Evolutionary conservation across 1,140 invertebrate species (phyloP).

Genomic region (Drosophila tristis): DNA sequence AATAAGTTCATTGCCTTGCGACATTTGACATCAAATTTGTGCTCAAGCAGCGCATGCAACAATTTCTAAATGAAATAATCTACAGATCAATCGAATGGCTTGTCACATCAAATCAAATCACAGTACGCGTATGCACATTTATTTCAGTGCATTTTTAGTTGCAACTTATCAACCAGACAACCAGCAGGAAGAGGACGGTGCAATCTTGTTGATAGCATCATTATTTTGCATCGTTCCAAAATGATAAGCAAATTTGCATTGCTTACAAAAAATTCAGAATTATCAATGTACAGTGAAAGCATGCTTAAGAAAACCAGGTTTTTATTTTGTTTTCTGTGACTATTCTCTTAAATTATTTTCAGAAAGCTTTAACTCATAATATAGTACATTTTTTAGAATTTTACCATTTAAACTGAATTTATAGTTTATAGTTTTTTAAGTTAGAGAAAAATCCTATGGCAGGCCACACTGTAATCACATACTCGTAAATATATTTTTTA

Average conservation of each 20-base stretch:
- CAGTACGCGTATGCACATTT: not conserved
- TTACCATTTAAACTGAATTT: too few species aligned
- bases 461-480: conserved; percentile 7
- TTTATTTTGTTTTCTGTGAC: not conserved
- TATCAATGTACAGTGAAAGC: not conserved
- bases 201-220: not conserved
- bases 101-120: conserved; percentile 11
- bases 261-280: not conserved
- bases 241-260: conserved; percentile 17
- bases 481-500: conserved; percentile 8
- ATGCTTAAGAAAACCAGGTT: not conserved
- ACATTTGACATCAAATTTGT: conserved; percentile 57
- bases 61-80: conserved; percentile 28
- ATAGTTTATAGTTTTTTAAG: too few species aligned
- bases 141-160: conserved; percentile 40
- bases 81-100: conserved; percentile 7
- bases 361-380: too few species aligned
- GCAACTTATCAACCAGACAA: conserved; percentile 40
- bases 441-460: not conserved
- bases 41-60: not conserved
- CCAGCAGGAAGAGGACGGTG: conserved; percentile 32
- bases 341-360: not conserved
- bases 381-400: too few species aligned
- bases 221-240: too few species aligned
- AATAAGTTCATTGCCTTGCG: conserved; percentile 76